Evolutionary conservation across 2,888 invertebrate species (phyloP).

Genomic region (Latrodectus elegans): DNA sequence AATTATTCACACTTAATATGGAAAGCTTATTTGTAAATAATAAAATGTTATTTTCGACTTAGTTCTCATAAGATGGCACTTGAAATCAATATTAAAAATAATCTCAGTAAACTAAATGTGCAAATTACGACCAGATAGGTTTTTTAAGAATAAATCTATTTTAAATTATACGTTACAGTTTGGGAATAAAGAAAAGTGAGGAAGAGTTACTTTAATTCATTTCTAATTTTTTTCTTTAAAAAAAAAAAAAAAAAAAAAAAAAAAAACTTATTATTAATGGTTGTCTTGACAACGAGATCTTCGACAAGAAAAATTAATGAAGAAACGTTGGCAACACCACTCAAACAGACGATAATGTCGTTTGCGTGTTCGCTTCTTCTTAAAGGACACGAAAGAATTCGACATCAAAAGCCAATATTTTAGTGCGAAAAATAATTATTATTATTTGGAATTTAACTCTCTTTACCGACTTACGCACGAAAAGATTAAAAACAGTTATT

Average conservation of each 20-base stretch:
- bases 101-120: neutral
- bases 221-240: constrained; percentile 4
- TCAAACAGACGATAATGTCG: constrained; percentile 57
- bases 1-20: too few relatives aligned
- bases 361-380: constrained; percentile 44
- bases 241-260: too few relatives aligned
- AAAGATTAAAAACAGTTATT: constrained; percentile 14
- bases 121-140: neutral
- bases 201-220: constrained; percentile 22
- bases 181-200: neutral
- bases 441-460: constrained; percentile 17
- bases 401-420: constrained; percentile 49
- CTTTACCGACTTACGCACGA: constrained; percentile 1
- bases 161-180: constrained; percentile 31
- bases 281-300: constrained; percentile 36
- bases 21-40: too few relatives aligned
- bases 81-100: neutral
- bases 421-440: constrained; percentile 16
- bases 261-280: constrained; percentile 56
- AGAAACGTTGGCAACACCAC: constrained; percentile 55
- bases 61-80: neutral
- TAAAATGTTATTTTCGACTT: too few relatives aligned
- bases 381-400: constrained; percentile 38
- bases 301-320: constrained; percentile 48
- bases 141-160: constrained; percentile 32